Conservation (phyloP, 2,888 invertebrate species). For the Mesorhabditis spiculigera region DNA sequence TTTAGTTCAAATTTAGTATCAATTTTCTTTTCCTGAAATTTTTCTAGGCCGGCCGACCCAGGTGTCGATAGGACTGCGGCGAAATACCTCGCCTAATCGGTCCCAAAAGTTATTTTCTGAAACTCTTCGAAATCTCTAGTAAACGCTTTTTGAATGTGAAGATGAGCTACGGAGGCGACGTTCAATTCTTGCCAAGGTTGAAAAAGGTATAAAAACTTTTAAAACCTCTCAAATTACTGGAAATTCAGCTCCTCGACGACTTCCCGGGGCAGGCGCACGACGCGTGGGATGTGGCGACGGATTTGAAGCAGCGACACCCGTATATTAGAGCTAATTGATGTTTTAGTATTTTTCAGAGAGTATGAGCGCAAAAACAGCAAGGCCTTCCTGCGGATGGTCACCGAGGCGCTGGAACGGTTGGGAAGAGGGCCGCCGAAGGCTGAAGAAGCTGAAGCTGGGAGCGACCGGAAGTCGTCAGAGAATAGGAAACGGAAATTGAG, state of each 20-base stretch:
- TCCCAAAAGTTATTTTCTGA: neutral
- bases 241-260: constrained; percentile 14
- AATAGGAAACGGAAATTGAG: neutral
- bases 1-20: too few relatives aligned
- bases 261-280: constrained; percentile 23
- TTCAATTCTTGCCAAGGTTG: constrained; percentile 25
- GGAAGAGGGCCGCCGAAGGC: neutral
- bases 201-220: constrained; percentile 17
- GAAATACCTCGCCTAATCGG: neutral
- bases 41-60: neutral
- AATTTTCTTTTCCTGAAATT: too few relatives aligned
- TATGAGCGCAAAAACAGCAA: constrained; percentile 34
- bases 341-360: constrained; percentile 24
- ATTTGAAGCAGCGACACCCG: constrained; percentile 39
- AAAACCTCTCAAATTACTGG: neutral
- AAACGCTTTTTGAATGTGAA: neutral
- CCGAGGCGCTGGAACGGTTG: constrained; percentile 23
- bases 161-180: constrained; percentile 25
- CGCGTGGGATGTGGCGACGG: constrained; percentile 34
- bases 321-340: constrained; percentile 14
- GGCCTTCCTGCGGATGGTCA: constrained; percentile 28
- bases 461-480: neutral
- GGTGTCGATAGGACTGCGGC: neutral
- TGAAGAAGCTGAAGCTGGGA: constrained; percentile 9
- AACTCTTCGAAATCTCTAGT: too few relatives aligned